phyloP scores from a whole-genome alignment of 1,140 invertebrate genomes.

The Cheumatopsyche charites region DNA sequence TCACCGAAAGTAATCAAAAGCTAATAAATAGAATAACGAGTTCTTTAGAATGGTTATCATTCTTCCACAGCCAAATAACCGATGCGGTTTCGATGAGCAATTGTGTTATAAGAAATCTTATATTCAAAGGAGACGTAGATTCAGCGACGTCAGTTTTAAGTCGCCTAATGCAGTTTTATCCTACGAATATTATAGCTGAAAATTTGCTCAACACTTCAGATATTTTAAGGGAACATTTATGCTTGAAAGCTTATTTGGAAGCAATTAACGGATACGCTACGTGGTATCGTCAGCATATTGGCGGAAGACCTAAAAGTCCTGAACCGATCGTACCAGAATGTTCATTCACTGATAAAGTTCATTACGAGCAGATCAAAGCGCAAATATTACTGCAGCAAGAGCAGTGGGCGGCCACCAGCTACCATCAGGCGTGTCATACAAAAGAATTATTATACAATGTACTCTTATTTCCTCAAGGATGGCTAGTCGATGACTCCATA shows the following conservation, averaged over 20 bases:
- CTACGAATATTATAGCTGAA: slow-evolving; percentile 52
- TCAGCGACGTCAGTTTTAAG: slow-evolving; percentile 63
- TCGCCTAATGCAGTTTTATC: slow-evolving; percentile 58
- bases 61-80: slow-evolving; percentile 76
- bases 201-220: slow-evolving; percentile 58
- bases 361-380: slow-evolving; percentile 80
- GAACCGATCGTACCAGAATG: slow-evolving; percentile 63
- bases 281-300: slow-evolving; percentile 57
- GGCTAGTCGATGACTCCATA: slow-evolving; percentile 76
- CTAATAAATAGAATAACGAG: slow-evolving; percentile 56
- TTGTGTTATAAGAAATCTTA: slow-evolving; percentile 84
- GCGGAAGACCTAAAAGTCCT: slow-evolving; percentile 74
- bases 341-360: slow-evolving; percentile 87
- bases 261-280: slow-evolving; percentile 87
- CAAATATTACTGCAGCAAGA: slow-evolving; percentile 78
- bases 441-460: slow-evolving; percentile 86
- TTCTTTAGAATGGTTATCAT: slow-evolving; percentile 86
- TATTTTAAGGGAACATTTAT: slow-evolving; percentile 77
- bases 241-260: slow-evolving; percentile 83
- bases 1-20: slow-evolving; percentile 49
- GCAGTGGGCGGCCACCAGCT: slow-evolving; percentile 71
- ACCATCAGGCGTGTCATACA: slow-evolving; percentile 61
- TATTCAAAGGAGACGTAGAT: slow-evolving; percentile 59
- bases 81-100: slow-evolving; percentile 87
- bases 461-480: slow-evolving; percentile 87